Evolutionary conservation across 2,797 vertebrate genomes (phyloP), one percentile per base, ranked within the genome.

Genomic region (Alcedo quadribrachys): DNA sequence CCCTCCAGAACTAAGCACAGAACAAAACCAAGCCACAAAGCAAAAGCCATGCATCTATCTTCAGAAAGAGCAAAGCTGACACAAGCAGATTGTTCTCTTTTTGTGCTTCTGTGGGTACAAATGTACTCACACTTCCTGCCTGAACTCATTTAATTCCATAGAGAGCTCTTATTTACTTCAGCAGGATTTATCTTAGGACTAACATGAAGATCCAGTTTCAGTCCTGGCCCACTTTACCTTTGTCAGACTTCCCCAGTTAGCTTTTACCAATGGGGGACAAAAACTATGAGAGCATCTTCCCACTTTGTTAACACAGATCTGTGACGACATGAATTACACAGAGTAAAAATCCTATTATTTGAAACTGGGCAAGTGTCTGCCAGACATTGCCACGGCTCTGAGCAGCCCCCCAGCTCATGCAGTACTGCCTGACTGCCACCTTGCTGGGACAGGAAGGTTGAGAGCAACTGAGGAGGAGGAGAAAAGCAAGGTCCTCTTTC

Each of bases 41-140:
- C 9, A 42, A 79, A 82, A 83, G 20, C 32, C 73, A 30, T 24
- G 40, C 4, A 1, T 2, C 6, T n/a, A 42, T 58, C 61, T 89
- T 81, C 33, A 61, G 71, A 51, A 80, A 65, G 14, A 85, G 42
- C 61, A 92, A 73, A 94, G 81, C 87, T 93, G 90, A 89, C 75
- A 89, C 58, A 89, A 91, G 73, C 65, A 91, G 45, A 80, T 46
- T 37, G 28, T 40, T 86, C 22, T 88, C 57, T 48, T 81, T 88
- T 82, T 82, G 30, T 35, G 78, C 50, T 92, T 71, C 79, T 70
- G n/a, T 6, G 7, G 33, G 45, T 76, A 77, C 35, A 91, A 94
- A 78, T 37, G 30, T 35, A 50, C 24, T 84, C 37, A 67, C 21
- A 20, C n/a, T 60, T 91, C 68, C 84, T 80, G 78, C 63, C 55